Evolutionary conservation across 2,888 invertebrate species (phyloP), one percentile per base, ranked within the genome.

Genomic region (Lordiphosa fenestrarum): DNA sequence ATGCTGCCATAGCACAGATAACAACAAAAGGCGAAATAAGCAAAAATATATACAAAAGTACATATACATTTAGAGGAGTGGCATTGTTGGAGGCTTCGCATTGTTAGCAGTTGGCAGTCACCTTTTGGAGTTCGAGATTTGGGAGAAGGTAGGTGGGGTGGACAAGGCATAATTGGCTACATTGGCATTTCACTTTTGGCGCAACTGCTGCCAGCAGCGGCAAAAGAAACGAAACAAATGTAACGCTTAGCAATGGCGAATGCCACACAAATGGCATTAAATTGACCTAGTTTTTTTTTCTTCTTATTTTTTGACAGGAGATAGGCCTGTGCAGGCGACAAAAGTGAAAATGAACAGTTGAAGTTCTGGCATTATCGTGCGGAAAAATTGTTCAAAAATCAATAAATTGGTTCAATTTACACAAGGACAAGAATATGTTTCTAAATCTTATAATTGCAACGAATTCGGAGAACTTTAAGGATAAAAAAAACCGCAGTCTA

Each of bases 151-250:
- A 15, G 25, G 19, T 13, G 30, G 42, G 49, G 46, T 50, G 12
- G 48, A 52, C 66, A 55, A 61, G 61, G 70, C 75, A 80, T 84
- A 84, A 83, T 83, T 83, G 83, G 81, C 81, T 66, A 72, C 75
- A 81, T 78, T 81, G 82, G 74, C 73, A 80, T 74, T 80, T 80
- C 73, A 80, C 77, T 77, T 74, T 73, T 77, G 72, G 74, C 63
- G 52, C 71, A 65, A 70, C 71, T 65, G 71, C 73, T 76, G 76
- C 56, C 70, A 19, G 51, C 48, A 53, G 15, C 15, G 2, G 58
- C 36, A 12, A 7, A 23, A 39, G 35, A n/a, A 33, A 23, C 23
- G 23, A 38, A 60, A 49, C 42, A 67, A 65, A 61, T 62, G 71
- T 71, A 62, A 53, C 66, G 60, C 73, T 59, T 59, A 47, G 56